A percentile compares a stretch with the other conserved stretches of the same genome.
Conservation (phyloP, 2,888 invertebrate genomes). For the Diadromus collaris region DNA sequence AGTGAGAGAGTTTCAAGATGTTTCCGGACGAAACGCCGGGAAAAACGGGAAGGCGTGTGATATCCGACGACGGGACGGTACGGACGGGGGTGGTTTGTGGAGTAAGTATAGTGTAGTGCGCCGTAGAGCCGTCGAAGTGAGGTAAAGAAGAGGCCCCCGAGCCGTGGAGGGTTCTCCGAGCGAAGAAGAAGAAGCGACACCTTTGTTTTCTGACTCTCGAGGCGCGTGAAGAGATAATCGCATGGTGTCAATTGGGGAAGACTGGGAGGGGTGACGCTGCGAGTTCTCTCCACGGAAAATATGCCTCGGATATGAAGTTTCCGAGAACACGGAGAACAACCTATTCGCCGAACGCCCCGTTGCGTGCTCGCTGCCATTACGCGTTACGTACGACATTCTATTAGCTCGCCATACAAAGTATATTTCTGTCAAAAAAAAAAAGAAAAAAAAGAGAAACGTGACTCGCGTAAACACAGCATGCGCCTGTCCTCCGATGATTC, state of each 20-base stretch:
- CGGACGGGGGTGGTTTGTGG: conserved; percentile 30
- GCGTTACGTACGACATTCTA: background rate
- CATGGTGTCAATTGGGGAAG: background rate
- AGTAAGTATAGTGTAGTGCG: conserved; percentile 48
- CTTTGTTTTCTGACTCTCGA: conserved; percentile 70
- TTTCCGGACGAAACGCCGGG: conserved; percentile 67
- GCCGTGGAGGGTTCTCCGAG: conserved; percentile 68
- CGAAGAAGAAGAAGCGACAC: conserved; percentile 71
- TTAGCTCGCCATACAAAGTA: conserved; percentile 1
- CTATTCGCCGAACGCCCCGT: background rate
- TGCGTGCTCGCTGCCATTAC: conserved; percentile 10
- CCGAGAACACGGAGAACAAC: background rate
- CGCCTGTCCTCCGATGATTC: background rate
- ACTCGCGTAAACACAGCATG: background rate
- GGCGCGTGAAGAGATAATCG: conserved; percentile 37
- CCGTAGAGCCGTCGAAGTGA: conserved; percentile 52
- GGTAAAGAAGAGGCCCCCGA: conserved; percentile 51
- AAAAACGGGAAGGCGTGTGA: conserved; percentile 55
- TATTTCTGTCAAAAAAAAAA: background rate
- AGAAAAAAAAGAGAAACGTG: background rate
- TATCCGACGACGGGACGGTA: conserved; percentile 48
- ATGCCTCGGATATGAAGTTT: background rate
- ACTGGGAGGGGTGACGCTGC: background rate
- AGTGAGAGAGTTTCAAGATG: conserved; percentile 60
- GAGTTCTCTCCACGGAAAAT: conserved; percentile 12